Conservation (phyloP, 1,140 invertebrate genomes). For the Contarinia nasturtii region DNA sequence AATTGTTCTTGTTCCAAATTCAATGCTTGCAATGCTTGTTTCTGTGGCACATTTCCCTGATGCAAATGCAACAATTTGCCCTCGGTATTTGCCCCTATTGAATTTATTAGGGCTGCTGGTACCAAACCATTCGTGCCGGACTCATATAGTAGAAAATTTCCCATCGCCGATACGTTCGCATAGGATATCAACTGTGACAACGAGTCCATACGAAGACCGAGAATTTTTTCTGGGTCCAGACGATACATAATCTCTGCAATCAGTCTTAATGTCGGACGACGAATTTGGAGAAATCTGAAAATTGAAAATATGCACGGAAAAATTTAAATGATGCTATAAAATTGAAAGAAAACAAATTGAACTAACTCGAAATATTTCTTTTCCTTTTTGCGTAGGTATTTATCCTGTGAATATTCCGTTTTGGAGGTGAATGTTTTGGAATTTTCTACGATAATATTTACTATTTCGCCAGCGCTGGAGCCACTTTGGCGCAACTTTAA, state of each 20-base stretch:
- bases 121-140: slow-evolving; percentile 67
- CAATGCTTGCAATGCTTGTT: slow-evolving; percentile 55
- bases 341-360: no score
- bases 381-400: slow-evolving; percentile 87
- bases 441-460: slow-evolving; percentile 71
- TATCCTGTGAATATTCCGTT: slow-evolving; percentile 84
- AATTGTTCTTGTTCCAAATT: slow-evolving; percentile 48
- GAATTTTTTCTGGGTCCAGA: slow-evolving; percentile 54
- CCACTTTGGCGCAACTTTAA: slow-evolving; percentile 51
- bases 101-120: slow-evolving; percentile 59
- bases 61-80: slow-evolving; percentile 57
- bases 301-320: no score
- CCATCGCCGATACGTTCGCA: slow-evolving; percentile 56
- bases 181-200: slow-evolving; percentile 70
- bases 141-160: slow-evolving; percentile 70
- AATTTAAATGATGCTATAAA: no score
- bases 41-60: slow-evolving; percentile 56
- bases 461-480: slow-evolving; percentile 59
- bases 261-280: slow-evolving; percentile 51
- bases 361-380: slow-evolving; percentile 73
- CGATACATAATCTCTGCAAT: slow-evolving; percentile 62
- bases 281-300: slow-evolving; percentile 28
- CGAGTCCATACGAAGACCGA: slow-evolving; percentile 65
- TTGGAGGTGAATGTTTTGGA: slow-evolving; percentile 71
- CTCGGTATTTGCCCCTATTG: slow-evolving; percentile 37